Base-by-base conservation (phyloP, 2,888 invertebrate species). In the Latheticus oryzae region DNA sequence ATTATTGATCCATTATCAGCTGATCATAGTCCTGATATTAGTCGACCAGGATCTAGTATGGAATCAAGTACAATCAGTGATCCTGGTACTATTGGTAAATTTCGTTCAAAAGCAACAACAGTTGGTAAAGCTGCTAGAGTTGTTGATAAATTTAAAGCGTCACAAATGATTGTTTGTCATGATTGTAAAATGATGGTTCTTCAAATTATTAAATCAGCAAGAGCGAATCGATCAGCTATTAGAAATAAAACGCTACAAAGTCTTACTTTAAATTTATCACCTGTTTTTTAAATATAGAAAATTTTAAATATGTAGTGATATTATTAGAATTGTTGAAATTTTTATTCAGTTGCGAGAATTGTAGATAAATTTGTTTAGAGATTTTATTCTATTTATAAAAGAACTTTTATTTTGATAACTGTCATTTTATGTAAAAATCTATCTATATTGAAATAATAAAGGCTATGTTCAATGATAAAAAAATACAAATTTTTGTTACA, bases 111-210 rank as follows among this genome's bases (percentile, higher is more conserved):
- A 48, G 71, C 75, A 5, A 61, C 59, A 26, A 65, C 68, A 15
- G 73, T 74, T 59, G 65, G 76, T 61, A 64, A 75, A 67, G 61
- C 78, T 55, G 69, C 69, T 63, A 62, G 82, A 47, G 80, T 81
- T 32, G 81, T 84, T 57, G 89, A 90, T 73, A 83, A 86, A 11
- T 80, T 89, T 26, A 70, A 66, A 53, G 68, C 69, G 38, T 65
- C 68, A 65, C 87, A 91, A 73, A 93, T 95, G 89, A 88, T 90
- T 60, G 94, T 96, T 37, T 97, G 96, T 77, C 90, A 92, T 78
- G 96, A 96, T 82, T 97, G 96, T 82, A 93, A 93, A 77, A 89
- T 91, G 58, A 91, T 96, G 89, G 92, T 96, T 57, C 86, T 94
- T 69, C 93, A 95, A 81, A 95, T 96, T 76, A 95, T 96, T 76